Evolutionary conservation across 2,113 vertebrate species (phyloP), one percentile per base, ranked within the genome.

Genomic region (Thunnus thynnus): DNA sequence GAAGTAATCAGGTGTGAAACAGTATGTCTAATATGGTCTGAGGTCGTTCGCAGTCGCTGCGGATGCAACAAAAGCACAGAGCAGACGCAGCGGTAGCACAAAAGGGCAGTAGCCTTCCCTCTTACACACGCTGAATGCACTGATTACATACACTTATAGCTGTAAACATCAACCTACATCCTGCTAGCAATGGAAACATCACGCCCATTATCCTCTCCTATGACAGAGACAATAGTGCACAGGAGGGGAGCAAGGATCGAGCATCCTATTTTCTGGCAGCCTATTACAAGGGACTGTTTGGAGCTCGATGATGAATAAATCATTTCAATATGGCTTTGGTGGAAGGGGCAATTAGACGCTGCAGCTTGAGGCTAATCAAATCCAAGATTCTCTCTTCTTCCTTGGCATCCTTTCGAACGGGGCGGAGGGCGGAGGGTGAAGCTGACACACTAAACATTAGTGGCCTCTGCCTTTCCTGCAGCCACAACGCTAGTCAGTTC

Each of bases 291-390:
- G 72, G 69, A 82, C 86, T 65, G 89, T 91, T 93, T 86, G 75
- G 76, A 78, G 82, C 84, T 89, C 89, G 81, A 83, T 85, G 88
- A 93, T 91, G 89, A 94, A 94, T 94, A 94, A 94, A 93, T 94
- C 90, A 95, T 91, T 93, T 85, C 91, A 94, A 93, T 94, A 93
- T 93, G 91, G 91, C 89, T 94, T 93, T 90, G 80, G 90, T 90
- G 86, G 87, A 88, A 84, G 89, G 83, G 76, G 86, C 90, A 94
- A 94, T 95, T 94, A 94, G 92, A 90, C 11, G 70, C 84, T 91
- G 88, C 93, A 90, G 89, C 89, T 93, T 82, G 84, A 86, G 88
- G 91, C 87, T 90, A 94, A 95, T 95, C 92, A 93, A 92, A 91
- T 92, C 83, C 78, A 75, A 76, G 76, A 71, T 80, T 90, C 73